Evolutionary conservation across 2,797 vertebrate genomes (phyloP).

Genomic region (Apodemus agrarius): DNA sequence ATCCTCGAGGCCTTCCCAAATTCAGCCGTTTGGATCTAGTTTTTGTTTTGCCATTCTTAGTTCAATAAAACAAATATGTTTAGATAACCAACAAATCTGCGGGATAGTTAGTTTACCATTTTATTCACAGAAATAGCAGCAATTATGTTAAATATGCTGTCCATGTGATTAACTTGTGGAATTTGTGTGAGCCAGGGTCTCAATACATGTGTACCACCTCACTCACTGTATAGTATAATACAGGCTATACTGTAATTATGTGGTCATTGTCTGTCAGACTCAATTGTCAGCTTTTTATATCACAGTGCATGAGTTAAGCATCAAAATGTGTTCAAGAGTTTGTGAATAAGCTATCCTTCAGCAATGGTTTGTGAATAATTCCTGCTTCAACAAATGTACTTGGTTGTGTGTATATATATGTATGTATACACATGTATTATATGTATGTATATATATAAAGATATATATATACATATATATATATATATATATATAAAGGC

Average conservation of each 20-base stretch:
- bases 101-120: not conserved
- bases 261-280: not conserved
- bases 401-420: not conserved
- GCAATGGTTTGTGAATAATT: slow-evolving; percentile 18
- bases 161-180: not conserved
- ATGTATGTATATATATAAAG: not conserved
- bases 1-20: not conserved
- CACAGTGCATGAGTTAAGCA: not conserved
- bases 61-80: slow-evolving; percentile 41
- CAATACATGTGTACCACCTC: not conserved
- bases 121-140: not conserved
- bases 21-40: not conserved
- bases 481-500: not conserved
- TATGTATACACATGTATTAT: not conserved
- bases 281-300: not conserved
- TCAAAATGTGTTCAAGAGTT: slow-evolving; percentile 24
- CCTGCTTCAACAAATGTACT: not conserved
- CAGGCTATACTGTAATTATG: not conserved
- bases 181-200: not conserved
- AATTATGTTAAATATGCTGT: not conserved
- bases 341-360: not conserved
- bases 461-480: too few species aligned
- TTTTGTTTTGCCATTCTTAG: not conserved
- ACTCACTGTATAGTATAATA: not conserved
- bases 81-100: not conserved